Evolutionary conservation across 2,113 vertebrate species (phyloP).

Genomic region (Catharus fuscescens): DNA sequence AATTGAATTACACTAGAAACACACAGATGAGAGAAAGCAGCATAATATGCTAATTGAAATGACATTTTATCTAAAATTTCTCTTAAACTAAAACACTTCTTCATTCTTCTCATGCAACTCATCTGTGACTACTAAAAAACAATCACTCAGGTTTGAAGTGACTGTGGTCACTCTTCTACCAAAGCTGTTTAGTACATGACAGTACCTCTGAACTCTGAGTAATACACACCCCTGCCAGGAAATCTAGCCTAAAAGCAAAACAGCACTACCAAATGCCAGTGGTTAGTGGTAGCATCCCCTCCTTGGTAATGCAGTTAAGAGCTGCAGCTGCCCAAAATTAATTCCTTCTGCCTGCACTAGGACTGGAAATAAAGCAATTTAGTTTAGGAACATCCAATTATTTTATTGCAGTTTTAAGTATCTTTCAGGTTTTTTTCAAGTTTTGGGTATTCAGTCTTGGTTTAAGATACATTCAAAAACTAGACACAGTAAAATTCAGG

Average conservation of each 20-base stretch:
- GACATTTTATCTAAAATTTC: neutral
- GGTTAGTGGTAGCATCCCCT: neutral
- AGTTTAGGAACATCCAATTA: neutral
- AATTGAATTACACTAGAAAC: neutral
- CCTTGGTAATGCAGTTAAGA: neutral
- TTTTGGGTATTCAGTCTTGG: neutral
- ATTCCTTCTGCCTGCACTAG: neutral
- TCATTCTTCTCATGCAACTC: neutral
- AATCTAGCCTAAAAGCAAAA: neutral
- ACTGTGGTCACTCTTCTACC: neutral
- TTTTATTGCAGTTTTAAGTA: neutral
- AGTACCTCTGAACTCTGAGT: neutral
- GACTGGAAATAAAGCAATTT: neutral
- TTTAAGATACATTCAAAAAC: neutral
- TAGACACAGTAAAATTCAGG: neutral
- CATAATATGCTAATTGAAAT: neutral
- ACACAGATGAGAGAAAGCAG: neutral
- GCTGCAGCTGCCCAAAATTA: neutral
- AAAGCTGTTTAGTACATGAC: neutral
- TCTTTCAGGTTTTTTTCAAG: neutral
- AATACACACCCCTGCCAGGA: neutral
- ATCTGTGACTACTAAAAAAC: neutral
- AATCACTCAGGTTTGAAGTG: neutral
- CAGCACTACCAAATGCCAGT: neutral
- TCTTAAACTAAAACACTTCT: neutral